A percentile compares a stretch with the other conserved stretches of the same genome.
These are phyloP conservation scores for Strix aluco DNA, from an alignment of 2,113 vertebrate species.

Conservation along the genomic window DNA sequence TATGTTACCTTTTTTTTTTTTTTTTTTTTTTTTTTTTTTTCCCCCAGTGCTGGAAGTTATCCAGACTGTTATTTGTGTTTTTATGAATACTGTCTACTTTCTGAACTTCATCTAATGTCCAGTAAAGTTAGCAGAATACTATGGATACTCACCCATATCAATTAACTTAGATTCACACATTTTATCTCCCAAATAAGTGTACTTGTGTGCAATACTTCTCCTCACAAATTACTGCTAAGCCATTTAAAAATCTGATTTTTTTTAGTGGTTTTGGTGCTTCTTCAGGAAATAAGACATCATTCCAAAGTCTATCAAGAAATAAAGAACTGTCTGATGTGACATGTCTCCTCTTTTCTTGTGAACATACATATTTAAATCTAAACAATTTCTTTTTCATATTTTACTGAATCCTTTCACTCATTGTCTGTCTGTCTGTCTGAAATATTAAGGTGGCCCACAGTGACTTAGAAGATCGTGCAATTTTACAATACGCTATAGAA, in stretches of 20 bases:
- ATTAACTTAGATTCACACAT: not conserved
- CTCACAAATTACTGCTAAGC: not conserved
- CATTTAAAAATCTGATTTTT: not conserved
- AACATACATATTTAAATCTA: not conserved
- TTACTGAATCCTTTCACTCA: not conserved
- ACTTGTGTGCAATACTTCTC: not conserved
- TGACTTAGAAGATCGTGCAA: not conserved
- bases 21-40: not conserved
- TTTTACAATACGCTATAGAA: not conserved
- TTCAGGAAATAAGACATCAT: not conserved
- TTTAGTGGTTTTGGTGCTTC: not conserved
- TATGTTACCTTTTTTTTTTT: rapidly evolving
- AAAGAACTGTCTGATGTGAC: not conserved
- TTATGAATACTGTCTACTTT: not conserved
- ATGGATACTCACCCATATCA: not conserved
- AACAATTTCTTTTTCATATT: not conserved
- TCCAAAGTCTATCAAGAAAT: not conserved
- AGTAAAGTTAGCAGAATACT: not conserved
- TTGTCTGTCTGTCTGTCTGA: not conserved
- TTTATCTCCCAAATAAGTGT: not conserved
- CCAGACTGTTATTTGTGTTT: not conserved
- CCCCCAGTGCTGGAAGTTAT: not conserved
- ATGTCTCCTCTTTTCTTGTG: not conserved
- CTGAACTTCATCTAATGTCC: not conserved
- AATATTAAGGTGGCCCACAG: not conserved